phyloP scores from a whole-genome alignment of 2,113 vertebrate species.

The Chionomys nivalis region DNA sequence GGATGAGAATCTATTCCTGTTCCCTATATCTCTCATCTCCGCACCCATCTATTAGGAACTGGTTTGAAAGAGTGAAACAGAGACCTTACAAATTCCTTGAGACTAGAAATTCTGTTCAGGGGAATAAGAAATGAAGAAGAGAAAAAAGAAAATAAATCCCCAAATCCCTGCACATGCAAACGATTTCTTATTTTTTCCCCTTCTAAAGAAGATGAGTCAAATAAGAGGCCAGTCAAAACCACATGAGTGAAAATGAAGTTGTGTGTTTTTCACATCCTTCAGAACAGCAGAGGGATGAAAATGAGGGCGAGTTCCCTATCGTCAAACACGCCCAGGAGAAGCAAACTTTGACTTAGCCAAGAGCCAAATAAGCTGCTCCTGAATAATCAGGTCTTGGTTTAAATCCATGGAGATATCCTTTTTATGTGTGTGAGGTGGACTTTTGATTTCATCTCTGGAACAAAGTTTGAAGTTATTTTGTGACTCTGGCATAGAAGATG shows the following conservation, averaged over 20 bases:
- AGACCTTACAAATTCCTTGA: slow-evolving; percentile 75
- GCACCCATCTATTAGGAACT: background rate
- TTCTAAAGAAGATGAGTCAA: slow-evolving; percentile 76
- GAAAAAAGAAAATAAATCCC: slow-evolving; percentile 74
- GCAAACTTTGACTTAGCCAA: slow-evolving; percentile 80
- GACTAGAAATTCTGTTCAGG: slow-evolving; percentile 66
- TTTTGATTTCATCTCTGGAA: slow-evolving; percentile 75
- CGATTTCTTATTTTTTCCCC: slow-evolving; percentile 52
- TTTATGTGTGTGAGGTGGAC: slow-evolving; percentile 76
- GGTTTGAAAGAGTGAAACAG: slow-evolving; percentile 68
- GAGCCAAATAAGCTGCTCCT: slow-evolving; percentile 73
- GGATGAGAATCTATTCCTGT: background rate
- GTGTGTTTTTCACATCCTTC: slow-evolving; percentile 75
- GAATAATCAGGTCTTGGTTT: slow-evolving; percentile 76
- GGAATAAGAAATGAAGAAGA: slow-evolving; percentile 57
- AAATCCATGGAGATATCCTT: slow-evolving; percentile 73
- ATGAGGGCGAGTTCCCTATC: slow-evolving; percentile 75
- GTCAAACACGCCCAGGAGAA: slow-evolving; percentile 80
- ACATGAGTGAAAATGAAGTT: slow-evolving; percentile 76
- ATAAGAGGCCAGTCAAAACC: slow-evolving; percentile 66
- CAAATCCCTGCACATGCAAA: slow-evolving; percentile 72
- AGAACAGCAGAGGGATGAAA: slow-evolving; percentile 76
- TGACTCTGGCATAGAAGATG: slow-evolving; percentile 73
- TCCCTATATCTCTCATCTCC: background rate
- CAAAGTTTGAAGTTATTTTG: slow-evolving; percentile 77